These are phyloP conservation scores for Haliclystus octoradiatus DNA, from an alignment of 30 jellyfish, hydroid and myxozoan genomes.

Conservation along the genomic window DNA sequence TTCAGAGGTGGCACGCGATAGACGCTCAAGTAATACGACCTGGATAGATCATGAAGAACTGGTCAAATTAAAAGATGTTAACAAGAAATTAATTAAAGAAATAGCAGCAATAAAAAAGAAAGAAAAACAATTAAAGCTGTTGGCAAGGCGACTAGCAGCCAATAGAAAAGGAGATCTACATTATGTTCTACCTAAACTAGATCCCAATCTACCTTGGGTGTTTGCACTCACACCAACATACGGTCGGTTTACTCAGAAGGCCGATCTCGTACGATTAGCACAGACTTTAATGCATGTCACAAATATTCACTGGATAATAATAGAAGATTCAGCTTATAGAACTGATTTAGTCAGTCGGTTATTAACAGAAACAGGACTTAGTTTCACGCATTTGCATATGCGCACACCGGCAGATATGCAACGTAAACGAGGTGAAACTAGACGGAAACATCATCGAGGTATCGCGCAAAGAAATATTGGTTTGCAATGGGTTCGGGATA, in stretches of 20 bases:
- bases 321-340: slow-evolving; percentile 76
- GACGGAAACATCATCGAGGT: slow-evolving; percentile 95
- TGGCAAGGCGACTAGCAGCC: slow-evolving; percentile 79
- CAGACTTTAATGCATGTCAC: slow-evolving; percentile 81
- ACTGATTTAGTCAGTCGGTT: slow-evolving; percentile 72
- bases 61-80: background rate
- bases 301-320: slow-evolving; percentile 83
- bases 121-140: slow-evolving; percentile 46
- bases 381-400: slow-evolving; percentile 74
- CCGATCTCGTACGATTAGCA: slow-evolving; percentile 80
- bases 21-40: too few species aligned
- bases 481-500: slow-evolving; percentile 75
- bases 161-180: slow-evolving; percentile 64
- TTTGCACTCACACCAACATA: slow-evolving; percentile 91
- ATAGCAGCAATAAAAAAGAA: background rate
- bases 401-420: slow-evolving; percentile 83
- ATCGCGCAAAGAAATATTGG: slow-evolving; percentile 87
- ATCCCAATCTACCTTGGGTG: slow-evolving; percentile 90
- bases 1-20: too few species aligned
- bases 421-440: slow-evolving; percentile 66
- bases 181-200: slow-evolving; percentile 73
- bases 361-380: slow-evolving; percentile 82
- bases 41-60: background rate
- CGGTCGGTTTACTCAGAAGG: slow-evolving; percentile 88
- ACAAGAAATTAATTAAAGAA: background rate